Evolutionary conservation across 2,113 vertebrate genomes (phyloP).

Genomic region (Carlito syrichta): DNA sequence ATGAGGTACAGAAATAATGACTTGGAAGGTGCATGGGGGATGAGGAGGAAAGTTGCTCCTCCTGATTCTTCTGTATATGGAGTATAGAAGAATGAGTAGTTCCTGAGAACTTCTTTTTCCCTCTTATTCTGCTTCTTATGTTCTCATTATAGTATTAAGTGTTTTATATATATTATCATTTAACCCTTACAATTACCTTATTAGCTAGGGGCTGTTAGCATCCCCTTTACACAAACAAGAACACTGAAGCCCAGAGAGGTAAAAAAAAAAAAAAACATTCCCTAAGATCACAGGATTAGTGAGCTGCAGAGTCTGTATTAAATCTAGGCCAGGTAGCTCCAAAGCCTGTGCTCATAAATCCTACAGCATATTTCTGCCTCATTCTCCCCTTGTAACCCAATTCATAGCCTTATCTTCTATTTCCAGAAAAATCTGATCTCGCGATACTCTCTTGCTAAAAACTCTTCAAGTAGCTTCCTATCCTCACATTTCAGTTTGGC

Average conservation of each 20-base stretch:
- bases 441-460: not conserved
- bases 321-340: not conserved
- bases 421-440: not conserved
- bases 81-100: not conserved
- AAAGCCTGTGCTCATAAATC: not conserved
- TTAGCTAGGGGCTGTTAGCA: not conserved
- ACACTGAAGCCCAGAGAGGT: not conserved
- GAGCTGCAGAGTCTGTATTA: not conserved
- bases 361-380: not conserved
- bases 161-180: slow-evolving; percentile 14
- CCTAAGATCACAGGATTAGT: not conserved
- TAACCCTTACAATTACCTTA: not conserved
- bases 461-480: not conserved
- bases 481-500: not conserved
- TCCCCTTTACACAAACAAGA: not conserved
- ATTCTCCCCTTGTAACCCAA: not conserved
- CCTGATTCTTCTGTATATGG: not conserved
- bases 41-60: not conserved
- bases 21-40: not conserved
- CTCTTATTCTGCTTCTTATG: slow-evolving; percentile 11
- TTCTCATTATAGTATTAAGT: slow-evolving; percentile 10
- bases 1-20: not conserved
- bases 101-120: not conserved
- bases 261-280: slow-evolving; percentile 4
- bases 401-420: not conserved